Conservation (phyloP, 2,113 vertebrate species). For the Fregata magnificens region DNA sequence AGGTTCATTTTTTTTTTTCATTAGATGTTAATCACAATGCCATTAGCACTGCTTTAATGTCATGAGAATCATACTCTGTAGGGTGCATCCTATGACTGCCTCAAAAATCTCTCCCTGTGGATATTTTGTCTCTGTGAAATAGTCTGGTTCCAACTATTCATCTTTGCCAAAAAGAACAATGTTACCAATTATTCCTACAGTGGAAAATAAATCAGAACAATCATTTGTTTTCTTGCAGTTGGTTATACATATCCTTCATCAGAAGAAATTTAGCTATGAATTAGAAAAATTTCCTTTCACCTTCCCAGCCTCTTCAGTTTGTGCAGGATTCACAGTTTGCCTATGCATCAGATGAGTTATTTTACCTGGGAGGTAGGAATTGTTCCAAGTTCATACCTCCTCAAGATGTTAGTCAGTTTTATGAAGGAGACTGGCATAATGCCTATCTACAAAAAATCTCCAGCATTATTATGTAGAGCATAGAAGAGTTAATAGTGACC, state of each 20-base stretch:
- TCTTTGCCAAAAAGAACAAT: constrained; percentile 61
- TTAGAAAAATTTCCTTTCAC: background rate
- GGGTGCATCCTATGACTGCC: constrained; percentile 59
- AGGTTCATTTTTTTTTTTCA: constrained; percentile 19
- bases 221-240: constrained; percentile 35
- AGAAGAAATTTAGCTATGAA: constrained; percentile 12
- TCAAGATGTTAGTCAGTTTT: constrained; percentile 40
- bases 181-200: constrained; percentile 63
- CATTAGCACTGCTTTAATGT: constrained; percentile 41
- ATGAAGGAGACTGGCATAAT: constrained; percentile 37
- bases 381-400: constrained; percentile 47
- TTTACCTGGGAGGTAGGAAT: constrained; percentile 61
- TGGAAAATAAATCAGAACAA: constrained; percentile 55
- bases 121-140: constrained; percentile 55
- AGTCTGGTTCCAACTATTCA: constrained; percentile 59
- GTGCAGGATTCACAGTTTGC: background rate
- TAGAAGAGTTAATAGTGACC: constrained; percentile 35
- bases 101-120: constrained; percentile 58
- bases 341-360: background rate
- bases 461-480: background rate
- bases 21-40: background rate
- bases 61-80: constrained; percentile 61
- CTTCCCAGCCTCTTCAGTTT: background rate
- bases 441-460: constrained; percentile 45
- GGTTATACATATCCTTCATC: constrained; percentile 19